Conservation (phyloP, 2,113 vertebrate species). For the Sylvia atricapilla region DNA sequence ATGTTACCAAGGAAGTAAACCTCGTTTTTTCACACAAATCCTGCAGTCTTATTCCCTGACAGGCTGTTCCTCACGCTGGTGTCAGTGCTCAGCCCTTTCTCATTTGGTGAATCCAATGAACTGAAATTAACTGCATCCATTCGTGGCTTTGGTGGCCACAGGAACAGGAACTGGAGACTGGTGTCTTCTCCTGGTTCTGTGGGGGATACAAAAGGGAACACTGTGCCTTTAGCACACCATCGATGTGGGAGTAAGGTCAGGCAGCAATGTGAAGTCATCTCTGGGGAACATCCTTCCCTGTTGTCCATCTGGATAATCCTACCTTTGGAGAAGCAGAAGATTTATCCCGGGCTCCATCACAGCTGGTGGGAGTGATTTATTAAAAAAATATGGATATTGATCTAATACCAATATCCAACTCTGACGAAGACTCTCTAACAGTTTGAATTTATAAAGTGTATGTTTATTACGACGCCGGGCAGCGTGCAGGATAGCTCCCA, state of each 20-base stretch:
- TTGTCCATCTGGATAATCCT: fast-evolving
- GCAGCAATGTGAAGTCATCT: fast-evolving
- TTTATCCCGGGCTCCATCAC: not conserved
- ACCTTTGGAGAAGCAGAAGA: not conserved
- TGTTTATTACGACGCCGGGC: no score
- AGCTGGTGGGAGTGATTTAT: not conserved
- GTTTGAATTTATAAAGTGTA: no score
- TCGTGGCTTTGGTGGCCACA: not conserved
- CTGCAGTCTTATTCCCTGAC: not conserved
- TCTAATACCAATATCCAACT: no score
- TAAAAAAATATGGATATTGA: no score
- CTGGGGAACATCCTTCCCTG: not conserved
- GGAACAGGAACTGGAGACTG: not conserved
- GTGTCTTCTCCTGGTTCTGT: not conserved
- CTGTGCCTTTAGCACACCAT: not conserved
- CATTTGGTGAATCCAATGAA: fast-evolving
- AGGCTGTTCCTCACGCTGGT: not conserved
- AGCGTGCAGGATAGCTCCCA: no score
- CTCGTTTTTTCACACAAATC: not conserved
- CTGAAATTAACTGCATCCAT: not conserved
- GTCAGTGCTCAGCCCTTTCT: not conserved
- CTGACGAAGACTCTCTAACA: no score
- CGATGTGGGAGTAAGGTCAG: not conserved
- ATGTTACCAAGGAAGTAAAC: no score
- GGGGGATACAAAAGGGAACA: no score